Conservation (phyloP, 2,113 vertebrate genomes). For the Lucifuga dentata region DNA sequence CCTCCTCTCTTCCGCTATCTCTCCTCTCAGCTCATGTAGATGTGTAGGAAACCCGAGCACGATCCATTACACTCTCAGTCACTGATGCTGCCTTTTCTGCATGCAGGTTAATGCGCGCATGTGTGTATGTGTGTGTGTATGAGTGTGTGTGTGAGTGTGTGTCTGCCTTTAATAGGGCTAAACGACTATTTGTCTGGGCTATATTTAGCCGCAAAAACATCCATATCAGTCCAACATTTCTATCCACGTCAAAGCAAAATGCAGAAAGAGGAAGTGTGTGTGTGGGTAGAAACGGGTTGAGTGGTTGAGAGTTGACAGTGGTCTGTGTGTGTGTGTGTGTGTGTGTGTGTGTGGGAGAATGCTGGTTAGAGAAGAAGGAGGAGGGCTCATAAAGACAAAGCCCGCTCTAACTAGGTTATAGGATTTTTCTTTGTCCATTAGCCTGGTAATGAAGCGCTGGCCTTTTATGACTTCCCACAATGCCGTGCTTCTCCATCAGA, state of each 20-base stretch:
- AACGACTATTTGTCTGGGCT: background rate
- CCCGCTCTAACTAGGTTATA: constrained; percentile 52
- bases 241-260: background rate
- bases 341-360: too few species aligned
- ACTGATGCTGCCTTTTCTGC: constrained; percentile 25
- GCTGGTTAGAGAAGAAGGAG: constrained; percentile 9
- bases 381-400: constrained; percentile 45
- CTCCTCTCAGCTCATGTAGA: constrained; percentile 43
- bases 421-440: constrained; percentile 61
- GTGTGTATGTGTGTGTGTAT: constrained; percentile 2
- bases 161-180: background rate
- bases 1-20: constrained; percentile 13
- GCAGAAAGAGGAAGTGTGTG: background rate
- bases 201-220: background rate
- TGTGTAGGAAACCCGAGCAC: constrained; percentile 59
- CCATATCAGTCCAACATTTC: background rate
- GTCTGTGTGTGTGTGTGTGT: background rate
- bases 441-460: constrained; percentile 58
- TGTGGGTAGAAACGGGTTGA: background rate
- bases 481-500: constrained; percentile 3
- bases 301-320: background rate
- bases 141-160: background rate
- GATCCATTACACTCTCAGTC: constrained; percentile 57
- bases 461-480: constrained; percentile 56
- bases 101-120: constrained; percentile 5